A percentile compares a stretch with the other conserved stretches of the same genome.
These are phyloP conservation scores for Porites lutea DNA, from an alignment of 64 coral and sea anemone genomes.

Conservation along the genomic window DNA sequence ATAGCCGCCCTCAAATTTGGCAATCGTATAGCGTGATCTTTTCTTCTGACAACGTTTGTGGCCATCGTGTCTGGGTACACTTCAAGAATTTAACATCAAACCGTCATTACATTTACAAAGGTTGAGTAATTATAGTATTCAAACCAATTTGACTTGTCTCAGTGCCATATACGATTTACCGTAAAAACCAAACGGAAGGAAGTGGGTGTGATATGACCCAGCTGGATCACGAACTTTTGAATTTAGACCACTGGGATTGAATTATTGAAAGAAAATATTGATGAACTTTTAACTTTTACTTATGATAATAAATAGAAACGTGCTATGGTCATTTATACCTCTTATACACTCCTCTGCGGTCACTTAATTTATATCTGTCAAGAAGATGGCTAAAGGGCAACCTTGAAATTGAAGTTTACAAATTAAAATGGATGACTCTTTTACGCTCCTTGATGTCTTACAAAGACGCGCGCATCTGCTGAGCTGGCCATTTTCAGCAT, in stretches of 20 bases:
- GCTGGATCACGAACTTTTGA: not conserved
- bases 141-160: not conserved
- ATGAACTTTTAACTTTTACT: too few relatives aligned
- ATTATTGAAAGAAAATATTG: not conserved
- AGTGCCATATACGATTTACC: not conserved
- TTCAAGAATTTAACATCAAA: not conserved
- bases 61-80: not conserved
- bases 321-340: too few relatives aligned
- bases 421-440: too few relatives aligned
- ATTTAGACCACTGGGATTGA: not conserved
- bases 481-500: too few relatives aligned
- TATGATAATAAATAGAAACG: too few relatives aligned
- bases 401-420: too few relatives aligned
- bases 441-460: too few relatives aligned
- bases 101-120: not conserved
- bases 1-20: not conserved
- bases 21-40: not conserved
- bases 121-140: not conserved
- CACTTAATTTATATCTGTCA: too few relatives aligned
- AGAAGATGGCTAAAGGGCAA: too few relatives aligned
- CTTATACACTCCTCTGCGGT: too few relatives aligned
- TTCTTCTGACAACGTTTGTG: not conserved
- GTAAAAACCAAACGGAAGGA: slow-evolving; percentile 18
- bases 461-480: too few relatives aligned
- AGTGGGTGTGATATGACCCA: not conserved